phyloP scores from a whole-genome alignment of 2,888 invertebrate species.

The Thymelicus lineola region DNA sequence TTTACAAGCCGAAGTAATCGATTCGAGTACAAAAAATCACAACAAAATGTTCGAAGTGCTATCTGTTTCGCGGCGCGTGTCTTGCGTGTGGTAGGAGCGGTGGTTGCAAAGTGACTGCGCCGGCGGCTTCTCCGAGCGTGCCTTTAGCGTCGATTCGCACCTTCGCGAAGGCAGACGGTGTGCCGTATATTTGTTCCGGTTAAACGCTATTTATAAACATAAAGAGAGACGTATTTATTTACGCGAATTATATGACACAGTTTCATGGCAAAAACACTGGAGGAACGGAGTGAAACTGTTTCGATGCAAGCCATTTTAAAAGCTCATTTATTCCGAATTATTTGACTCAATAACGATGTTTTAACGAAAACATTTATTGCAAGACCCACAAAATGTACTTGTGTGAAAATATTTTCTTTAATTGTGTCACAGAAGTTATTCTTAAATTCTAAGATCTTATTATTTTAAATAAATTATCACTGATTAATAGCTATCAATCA shows the following conservation, averaged over 20 bases:
- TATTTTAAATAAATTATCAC: too few relatives aligned
- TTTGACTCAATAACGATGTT: background rate
- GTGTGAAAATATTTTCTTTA: too few relatives aligned
- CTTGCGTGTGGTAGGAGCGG: constrained; percentile 66
- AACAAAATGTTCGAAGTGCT: constrained; percentile 46
- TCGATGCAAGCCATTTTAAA: constrained; percentile 20
- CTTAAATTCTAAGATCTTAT: too few relatives aligned
- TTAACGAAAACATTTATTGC: background rate
- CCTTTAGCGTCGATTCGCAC: constrained; percentile 70
- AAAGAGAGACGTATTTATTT: constrained; percentile 77
- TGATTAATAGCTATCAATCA: too few relatives aligned
- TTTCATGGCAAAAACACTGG: constrained; percentile 66
- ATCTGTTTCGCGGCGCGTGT: constrained; percentile 56
- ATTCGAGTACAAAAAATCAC: constrained; percentile 48
- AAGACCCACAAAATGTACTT: too few relatives aligned
- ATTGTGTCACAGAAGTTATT: too few relatives aligned
- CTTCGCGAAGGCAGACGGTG: constrained; percentile 77
- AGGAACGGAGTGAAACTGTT: constrained; percentile 43
- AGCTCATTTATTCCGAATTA: background rate
- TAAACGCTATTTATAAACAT: constrained; percentile 80
- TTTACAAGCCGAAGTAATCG: constrained; percentile 56
- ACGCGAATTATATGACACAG: constrained; percentile 77
- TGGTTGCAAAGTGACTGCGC: constrained; percentile 70
- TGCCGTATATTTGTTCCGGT: constrained; percentile 81
- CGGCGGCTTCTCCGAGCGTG: constrained; percentile 52